phyloP scores from a whole-genome alignment of 2,797 vertebrate genomes.

The Gymnothorax javanicus region DNA sequence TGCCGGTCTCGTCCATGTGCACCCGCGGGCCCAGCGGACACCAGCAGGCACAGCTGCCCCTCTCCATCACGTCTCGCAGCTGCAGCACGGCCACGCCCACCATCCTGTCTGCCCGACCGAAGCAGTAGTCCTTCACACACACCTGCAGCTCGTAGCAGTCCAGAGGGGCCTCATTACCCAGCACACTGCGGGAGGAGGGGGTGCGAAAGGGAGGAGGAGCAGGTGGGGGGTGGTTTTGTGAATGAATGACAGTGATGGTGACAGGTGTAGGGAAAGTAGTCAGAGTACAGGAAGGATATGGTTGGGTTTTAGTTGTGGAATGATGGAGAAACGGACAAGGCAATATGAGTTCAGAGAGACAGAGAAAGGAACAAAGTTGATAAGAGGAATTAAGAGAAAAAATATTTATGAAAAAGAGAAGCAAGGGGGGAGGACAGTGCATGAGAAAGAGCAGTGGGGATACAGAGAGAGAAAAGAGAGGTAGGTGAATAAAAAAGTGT shows the following conservation, averaged over 20 bases:
- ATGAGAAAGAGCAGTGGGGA: background rate
- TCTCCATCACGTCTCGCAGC: conserved; percentile 86
- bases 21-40: conserved; percentile 86
- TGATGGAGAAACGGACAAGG: conserved; percentile 14
- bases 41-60: conserved; percentile 93
- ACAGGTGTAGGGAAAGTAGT: background rate
- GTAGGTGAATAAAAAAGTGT: background rate
- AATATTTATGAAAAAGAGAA: accelerated
- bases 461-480: too few relatives aligned
- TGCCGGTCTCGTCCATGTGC: conserved; percentile 87
- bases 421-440: background rate
- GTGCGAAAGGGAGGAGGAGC: background rate
- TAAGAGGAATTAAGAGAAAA: background rate
- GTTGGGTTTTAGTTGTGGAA: background rate
- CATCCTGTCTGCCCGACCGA: conserved; percentile 90
- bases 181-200: conserved; percentile 64
- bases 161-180: conserved; percentile 83
- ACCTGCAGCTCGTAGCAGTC: conserved; percentile 95
- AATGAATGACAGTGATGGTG: background rate
- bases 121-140: conserved; percentile 96
- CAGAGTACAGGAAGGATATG: background rate
- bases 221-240: background rate
- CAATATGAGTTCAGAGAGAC: background rate
- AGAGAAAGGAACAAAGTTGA: background rate
- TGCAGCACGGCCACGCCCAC: conserved; percentile 89